phyloP scores from a whole-genome alignment of 2,888 invertebrate species.

The Himalopsyche japonica region DNA sequence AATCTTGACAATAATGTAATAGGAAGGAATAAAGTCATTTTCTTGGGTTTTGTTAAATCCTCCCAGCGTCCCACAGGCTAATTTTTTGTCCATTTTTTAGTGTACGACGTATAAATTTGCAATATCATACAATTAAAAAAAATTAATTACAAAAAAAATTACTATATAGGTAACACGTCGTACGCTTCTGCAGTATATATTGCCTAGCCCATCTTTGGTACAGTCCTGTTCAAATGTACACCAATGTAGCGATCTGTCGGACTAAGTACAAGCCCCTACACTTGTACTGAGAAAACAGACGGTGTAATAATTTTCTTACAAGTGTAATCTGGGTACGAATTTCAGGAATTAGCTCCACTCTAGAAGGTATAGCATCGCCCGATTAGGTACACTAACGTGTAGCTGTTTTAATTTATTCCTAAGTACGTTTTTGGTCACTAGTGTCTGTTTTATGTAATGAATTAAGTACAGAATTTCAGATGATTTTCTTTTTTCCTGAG shows the following conservation, averaged over 20 bases:
- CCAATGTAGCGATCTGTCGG: neutral
- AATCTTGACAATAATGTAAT: too few relatives aligned
- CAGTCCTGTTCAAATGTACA: neutral
- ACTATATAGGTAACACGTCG: too few relatives aligned
- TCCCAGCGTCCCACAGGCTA: too few relatives aligned
- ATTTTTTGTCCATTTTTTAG: too few relatives aligned
- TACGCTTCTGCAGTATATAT: neutral
- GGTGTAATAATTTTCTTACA: neutral
- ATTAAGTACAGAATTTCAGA: too few relatives aligned
- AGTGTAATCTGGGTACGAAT: neutral
- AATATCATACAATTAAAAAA: too few relatives aligned
- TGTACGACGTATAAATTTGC: too few relatives aligned
- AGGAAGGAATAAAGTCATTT: too few relatives aligned
- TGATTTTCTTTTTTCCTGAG: too few relatives aligned
- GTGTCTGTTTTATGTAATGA: neutral
- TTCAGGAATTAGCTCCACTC: neutral
- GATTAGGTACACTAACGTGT: neutral
- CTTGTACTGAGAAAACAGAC: neutral
- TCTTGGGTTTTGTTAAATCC: too few relatives aligned
- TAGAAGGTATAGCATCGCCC: neutral
- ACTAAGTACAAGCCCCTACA: neutral
- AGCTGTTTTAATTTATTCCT: neutral
- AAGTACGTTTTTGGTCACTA: neutral
- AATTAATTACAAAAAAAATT: too few relatives aligned
- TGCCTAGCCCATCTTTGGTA: neutral